Percentiles rank a stretch among this genome's conserved stretches.
phyloP scores from a whole-genome alignment of 2,888 invertebrate genomes.

The Thymelicus sylvestris region DNA sequence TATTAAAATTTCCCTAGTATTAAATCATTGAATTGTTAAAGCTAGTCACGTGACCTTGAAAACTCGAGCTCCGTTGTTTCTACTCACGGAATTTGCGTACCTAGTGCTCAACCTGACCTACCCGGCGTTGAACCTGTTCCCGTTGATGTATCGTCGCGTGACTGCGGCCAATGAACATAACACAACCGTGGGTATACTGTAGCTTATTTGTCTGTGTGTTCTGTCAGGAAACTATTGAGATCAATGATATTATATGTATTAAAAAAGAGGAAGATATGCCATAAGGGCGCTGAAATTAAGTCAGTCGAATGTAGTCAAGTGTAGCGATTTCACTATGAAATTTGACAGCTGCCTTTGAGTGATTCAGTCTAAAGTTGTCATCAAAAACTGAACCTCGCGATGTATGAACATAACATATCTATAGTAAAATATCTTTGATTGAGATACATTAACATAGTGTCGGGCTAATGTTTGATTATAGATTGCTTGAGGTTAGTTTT shows the following conservation, averaged over 20 bases:
- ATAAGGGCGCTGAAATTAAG: no score
- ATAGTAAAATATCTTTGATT: no score
- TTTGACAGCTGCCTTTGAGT: no score
- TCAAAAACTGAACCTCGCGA: no score
- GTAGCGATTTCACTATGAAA: no score
- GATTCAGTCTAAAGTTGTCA: no score
- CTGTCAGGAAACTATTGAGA: slow-evolving; percentile 8
- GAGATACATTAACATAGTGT: slow-evolving; percentile 5
- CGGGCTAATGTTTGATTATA: neutral
- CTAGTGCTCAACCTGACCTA: slow-evolving; percentile 13
- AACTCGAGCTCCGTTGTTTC: neutral
- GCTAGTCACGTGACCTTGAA: neutral
- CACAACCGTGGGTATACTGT: slow-evolving; percentile 18
- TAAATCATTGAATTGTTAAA: no score
- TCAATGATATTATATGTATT: no score
- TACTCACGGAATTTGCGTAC: slow-evolving; percentile 4
- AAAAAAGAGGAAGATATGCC: no score
- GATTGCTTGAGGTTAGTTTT: neutral
- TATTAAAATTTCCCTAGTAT: no score
- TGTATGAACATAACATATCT: no score
- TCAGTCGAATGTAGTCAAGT: no score
- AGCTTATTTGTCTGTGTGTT: slow-evolving; percentile 32
- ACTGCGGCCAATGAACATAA: slow-evolving; percentile 25
- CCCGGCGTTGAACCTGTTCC: slow-evolving; percentile 31
- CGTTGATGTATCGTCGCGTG: slow-evolving; percentile 24